phyloP scores from a whole-genome alignment of 2,888 invertebrate genomes.

The Lasiommata megera region DNA sequence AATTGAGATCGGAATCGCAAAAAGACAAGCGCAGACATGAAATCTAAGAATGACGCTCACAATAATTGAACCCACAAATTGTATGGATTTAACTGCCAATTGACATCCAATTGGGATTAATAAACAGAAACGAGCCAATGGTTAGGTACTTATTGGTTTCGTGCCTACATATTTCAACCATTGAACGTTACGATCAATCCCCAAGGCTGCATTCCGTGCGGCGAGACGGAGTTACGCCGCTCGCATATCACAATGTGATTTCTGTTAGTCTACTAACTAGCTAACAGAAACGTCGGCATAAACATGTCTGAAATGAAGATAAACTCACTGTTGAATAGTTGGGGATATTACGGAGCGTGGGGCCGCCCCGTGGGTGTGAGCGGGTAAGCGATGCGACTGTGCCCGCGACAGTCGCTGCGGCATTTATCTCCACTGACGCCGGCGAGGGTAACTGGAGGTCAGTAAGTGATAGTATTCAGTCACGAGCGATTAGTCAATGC shows the following conservation, averaged over 20 bases:
- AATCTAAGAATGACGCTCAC: constrained; percentile 37
- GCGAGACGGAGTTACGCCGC: constrained; percentile 41
- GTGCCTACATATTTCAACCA: constrained; percentile 45
- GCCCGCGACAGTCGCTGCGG: constrained; percentile 33
- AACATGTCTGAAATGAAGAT: constrained; percentile 61
- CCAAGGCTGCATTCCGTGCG: constrained; percentile 50
- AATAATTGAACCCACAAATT: constrained; percentile 50
- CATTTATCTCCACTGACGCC: constrained; percentile 42
- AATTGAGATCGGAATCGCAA: background rate
- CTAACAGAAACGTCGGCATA: constrained; percentile 53
- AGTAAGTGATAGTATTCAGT: constrained; percentile 41
- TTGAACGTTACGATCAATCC: constrained; percentile 53
- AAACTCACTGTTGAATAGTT: constrained; percentile 58
- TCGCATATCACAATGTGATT: constrained; percentile 52
- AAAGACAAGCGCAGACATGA: constrained; percentile 15
- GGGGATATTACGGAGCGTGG: constrained; percentile 53
- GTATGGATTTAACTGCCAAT: constrained; percentile 56
- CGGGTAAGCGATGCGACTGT: constrained; percentile 32
- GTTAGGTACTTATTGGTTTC: constrained; percentile 60
- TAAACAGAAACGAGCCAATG: constrained; percentile 51
- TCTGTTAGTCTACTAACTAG: constrained; percentile 42
- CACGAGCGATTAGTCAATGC: constrained; percentile 41
- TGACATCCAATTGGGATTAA: constrained; percentile 66
- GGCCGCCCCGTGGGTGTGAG: constrained; percentile 50
- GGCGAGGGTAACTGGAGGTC: constrained; percentile 43